phyloP scores from a whole-genome alignment of 2,797 vertebrate genomes.

The Propithecus perrieri region DNA sequence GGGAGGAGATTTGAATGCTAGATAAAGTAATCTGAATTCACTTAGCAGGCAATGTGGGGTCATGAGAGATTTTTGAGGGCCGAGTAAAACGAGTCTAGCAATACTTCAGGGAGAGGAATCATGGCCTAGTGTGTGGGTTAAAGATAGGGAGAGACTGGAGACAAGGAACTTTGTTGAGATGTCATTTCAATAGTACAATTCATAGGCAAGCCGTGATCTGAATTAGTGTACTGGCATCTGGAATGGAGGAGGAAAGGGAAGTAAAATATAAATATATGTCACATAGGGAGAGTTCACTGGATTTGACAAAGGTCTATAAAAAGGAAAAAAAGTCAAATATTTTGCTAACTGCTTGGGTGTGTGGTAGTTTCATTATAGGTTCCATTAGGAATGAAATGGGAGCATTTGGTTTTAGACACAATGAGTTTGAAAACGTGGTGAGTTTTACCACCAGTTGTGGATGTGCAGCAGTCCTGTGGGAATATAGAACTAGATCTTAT shows the following conservation, averaged over 20 bases:
- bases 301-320: not conserved
- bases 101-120: not conserved
- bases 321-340: not conserved
- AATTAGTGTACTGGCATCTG: not conserved
- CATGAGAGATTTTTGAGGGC: not conserved
- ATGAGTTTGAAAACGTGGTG: not conserved
- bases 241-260: not conserved
- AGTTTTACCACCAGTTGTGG: not conserved
- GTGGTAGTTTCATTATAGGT: not conserved
- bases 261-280: not conserved
- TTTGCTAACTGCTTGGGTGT: not conserved
- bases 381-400: not conserved
- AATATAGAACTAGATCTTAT: not conserved
- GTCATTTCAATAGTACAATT: not conserved
- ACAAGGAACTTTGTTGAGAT: not conserved
- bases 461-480: not conserved
- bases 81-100: not conserved
- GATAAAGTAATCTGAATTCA: not conserved
- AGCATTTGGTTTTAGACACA: not conserved
- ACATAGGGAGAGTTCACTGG: not conserved
- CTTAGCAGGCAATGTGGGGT: not conserved
- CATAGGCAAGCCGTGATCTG: not conserved
- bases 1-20: not conserved
- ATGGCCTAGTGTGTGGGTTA: not conserved
- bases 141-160: not conserved